A percentile compares a stretch with the other conserved stretches of the same genome.
phyloP scores from a whole-genome alignment of 2,888 invertebrate species.

The Synergus japonicus region DNA sequence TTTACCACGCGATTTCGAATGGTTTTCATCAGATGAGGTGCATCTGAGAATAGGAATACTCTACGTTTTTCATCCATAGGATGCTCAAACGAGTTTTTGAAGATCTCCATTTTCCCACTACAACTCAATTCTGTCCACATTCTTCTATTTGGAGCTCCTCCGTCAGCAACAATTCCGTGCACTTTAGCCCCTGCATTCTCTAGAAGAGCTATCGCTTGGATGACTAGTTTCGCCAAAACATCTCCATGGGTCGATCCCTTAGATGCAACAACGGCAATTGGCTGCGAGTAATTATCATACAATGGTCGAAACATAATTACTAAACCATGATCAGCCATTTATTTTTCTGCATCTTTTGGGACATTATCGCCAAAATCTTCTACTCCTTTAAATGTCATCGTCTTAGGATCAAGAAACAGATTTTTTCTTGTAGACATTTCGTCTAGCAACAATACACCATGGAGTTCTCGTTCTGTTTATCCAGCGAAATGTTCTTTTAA shows the following conservation, averaged over 20 bases:
- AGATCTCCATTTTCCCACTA: not conserved
- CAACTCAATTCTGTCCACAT: not conserved
- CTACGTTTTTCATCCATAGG: not conserved
- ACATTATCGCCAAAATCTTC: not conserved
- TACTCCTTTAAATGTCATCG: not conserved
- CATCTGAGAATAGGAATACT: not conserved
- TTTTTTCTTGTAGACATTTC: conserved; percentile 9
- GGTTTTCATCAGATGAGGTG: conserved; percentile 8
- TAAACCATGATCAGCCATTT: conserved; percentile 46
- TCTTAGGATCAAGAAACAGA: not conserved
- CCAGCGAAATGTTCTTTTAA: not conserved
- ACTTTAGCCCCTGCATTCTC: no score
- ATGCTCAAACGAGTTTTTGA: not conserved
- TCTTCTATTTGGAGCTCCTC: conserved; percentile 73
- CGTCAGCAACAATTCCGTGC: no score
- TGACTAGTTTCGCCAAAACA: no score
- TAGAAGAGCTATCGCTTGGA: no score
- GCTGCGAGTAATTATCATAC: no score
- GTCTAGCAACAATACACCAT: not conserved
- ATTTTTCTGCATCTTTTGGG: conserved; percentile 39
- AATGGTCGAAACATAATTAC: conserved; percentile 57
- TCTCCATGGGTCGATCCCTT: conserved; percentile 45
- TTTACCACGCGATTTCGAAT: conserved; percentile 1
- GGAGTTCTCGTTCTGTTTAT: not conserved
- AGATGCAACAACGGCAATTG: conserved; percentile 52